Evolutionary conservation across 1,140 invertebrate species (phyloP).

Genomic region (Bombus impatiens): DNA sequence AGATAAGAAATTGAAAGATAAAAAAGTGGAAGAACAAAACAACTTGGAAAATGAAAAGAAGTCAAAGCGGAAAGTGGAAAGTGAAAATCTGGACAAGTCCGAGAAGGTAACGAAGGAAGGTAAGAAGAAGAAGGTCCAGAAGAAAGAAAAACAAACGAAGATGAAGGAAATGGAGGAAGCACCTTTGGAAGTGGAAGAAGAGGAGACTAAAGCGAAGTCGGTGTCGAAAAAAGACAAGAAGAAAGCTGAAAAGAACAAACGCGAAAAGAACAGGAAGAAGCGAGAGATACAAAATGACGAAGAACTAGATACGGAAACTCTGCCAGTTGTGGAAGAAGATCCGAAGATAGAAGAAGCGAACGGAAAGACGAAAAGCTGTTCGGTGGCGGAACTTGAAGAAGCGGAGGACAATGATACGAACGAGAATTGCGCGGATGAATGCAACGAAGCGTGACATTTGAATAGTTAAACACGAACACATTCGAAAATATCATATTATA

Average conservation of each 20-base stretch:
- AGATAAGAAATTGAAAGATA: conserved; percentile 38
- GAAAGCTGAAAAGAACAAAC: background rate
- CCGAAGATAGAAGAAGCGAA: background rate
- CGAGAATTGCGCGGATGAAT: background rate
- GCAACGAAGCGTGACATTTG: background rate
- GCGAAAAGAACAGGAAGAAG: conserved; percentile 32
- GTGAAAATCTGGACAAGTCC: background rate
- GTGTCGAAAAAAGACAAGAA: conserved; percentile 25
- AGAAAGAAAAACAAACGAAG: conserved; percentile 6
- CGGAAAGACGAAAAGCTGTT: background rate
- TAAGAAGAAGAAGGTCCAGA: conserved; percentile 42
- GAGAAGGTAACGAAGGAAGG: conserved; percentile 17
- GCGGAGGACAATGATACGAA: background rate
- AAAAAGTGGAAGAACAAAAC: conserved; percentile 31
- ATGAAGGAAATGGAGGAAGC: background rate
- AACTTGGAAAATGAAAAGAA: conserved; percentile 6
- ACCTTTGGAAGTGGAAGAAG: background rate
- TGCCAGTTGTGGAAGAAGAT: conserved; percentile 4
- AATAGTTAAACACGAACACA: background rate
- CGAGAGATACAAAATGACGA: conserved; percentile 18
- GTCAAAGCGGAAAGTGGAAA: conserved; percentile 12
- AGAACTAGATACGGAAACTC: conserved; percentile 7
- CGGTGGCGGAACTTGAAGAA: background rate
- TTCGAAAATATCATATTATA: background rate
- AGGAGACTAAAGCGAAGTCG: background rate